These are phyloP conservation scores for Antitype chi DNA, from an alignment of 2,888 invertebrate species.

Conservation along the genomic window DNA sequence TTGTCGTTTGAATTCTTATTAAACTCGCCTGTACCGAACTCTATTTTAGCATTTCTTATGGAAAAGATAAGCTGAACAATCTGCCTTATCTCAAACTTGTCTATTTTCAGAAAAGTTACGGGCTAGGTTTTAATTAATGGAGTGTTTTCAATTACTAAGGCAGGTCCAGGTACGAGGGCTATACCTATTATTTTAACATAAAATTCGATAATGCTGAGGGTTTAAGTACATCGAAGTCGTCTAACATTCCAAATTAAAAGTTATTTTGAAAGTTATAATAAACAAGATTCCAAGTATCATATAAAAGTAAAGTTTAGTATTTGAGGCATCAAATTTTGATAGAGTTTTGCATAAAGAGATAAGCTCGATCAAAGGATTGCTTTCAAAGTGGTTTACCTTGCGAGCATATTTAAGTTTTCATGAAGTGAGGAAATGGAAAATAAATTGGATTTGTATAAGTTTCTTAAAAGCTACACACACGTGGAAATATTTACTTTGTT, in stretches of 20 bases:
- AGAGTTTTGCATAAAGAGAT: conserved; percentile 87
- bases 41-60: conserved; percentile 72
- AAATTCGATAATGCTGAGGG: conserved; percentile 11
- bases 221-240: background rate
- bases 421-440: conserved; percentile 90
- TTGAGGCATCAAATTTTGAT: conserved; percentile 84
- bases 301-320: conserved; percentile 57
- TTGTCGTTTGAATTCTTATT: conserved; percentile 81
- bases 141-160: background rate
- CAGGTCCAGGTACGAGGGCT: background rate
- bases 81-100: conserved; percentile 74
- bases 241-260: conserved; percentile 48
- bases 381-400: conserved; percentile 89
- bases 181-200: background rate
- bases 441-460: conserved; percentile 90
- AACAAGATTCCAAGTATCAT: conserved; percentile 40
- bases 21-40: conserved; percentile 68
- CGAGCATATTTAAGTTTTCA: conserved; percentile 90
- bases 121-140: conserved; percentile 27
- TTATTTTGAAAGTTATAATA: conserved; percentile 30
- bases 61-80: conserved; percentile 78
- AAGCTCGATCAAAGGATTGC: conserved; percentile 89
- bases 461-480: conserved; percentile 83
- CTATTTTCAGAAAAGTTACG: conserved; percentile 44
- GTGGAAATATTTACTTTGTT: conserved; percentile 86